These are phyloP conservation scores for Trachymyrmex cornetzi DNA, from an alignment of 1,140 invertebrate species.

Conservation along the genomic window DNA sequence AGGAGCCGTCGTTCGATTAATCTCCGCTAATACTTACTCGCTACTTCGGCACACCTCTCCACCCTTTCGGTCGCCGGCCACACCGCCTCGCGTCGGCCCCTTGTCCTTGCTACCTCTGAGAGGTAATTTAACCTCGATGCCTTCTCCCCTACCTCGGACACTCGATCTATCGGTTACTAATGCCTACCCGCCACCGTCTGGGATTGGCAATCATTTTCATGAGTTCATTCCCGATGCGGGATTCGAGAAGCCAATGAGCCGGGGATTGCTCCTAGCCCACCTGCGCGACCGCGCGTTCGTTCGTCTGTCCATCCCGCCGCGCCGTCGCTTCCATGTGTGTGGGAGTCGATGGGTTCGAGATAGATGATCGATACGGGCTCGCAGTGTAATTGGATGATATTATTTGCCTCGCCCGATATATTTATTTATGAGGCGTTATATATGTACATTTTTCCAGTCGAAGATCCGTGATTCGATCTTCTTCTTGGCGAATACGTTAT, in stretches of 20 bases:
- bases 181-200: slow-evolving; percentile 67
- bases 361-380: slow-evolving; percentile 47
- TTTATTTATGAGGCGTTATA: slow-evolving; percentile 44
- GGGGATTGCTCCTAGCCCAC: slow-evolving; percentile 56
- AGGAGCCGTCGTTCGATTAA: slow-evolving; percentile 77
- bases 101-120: slow-evolving; percentile 65
- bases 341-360: slow-evolving; percentile 49
- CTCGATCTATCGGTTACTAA: slow-evolving; percentile 79
- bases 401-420: slow-evolving; percentile 51
- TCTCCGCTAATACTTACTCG: slow-evolving; percentile 81
- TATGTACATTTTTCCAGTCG: slow-evolving; percentile 6
- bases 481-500: slow-evolving; percentile 9
- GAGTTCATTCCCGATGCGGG: slow-evolving; percentile 70
- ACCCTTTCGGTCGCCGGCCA: slow-evolving; percentile 64
- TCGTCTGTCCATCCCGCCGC: background rate
- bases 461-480: slow-evolving; percentile 14
- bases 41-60: slow-evolving; percentile 74
- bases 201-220: slow-evolving; percentile 79
- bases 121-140: slow-evolving; percentile 78
- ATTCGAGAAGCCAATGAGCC: slow-evolving; percentile 61
- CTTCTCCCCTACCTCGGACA: slow-evolving; percentile 45
- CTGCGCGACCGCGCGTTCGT: slow-evolving; percentile 35
- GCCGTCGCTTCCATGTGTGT: slow-evolving; percentile 12
- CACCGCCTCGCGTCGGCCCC: slow-evolving; percentile 68
- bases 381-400: slow-evolving; percentile 59